phyloP scores from a whole-genome alignment of 1,140 invertebrate genomes.

The Neoseiulus cucumeris region DNA sequence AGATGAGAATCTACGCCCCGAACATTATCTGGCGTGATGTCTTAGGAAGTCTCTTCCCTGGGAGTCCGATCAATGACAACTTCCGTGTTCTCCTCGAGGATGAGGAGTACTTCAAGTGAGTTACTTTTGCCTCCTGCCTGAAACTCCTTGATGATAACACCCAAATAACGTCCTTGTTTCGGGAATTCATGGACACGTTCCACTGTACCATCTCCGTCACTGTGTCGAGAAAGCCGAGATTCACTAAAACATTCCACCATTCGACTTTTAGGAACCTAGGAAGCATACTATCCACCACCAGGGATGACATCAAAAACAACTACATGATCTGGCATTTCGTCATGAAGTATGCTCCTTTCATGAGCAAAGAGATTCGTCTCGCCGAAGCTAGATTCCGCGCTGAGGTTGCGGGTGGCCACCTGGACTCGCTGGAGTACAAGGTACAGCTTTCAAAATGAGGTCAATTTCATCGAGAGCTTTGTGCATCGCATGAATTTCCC shows the following conservation, averaged over 20 bases:
- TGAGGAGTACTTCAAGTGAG: slow-evolving; percentile 5
- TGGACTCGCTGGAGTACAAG: background rate
- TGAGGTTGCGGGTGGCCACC: background rate
- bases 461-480: no score
- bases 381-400: background rate
- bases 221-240: no score
- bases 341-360: background rate
- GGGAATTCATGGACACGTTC: no score
- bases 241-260: no score
- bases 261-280: background rate
- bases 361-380: slow-evolving; percentile 1
- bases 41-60: background rate
- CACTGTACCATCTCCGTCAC: no score
- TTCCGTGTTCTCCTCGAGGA: background rate
- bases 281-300: background rate
- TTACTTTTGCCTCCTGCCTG: background rate
- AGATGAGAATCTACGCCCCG: background rate
- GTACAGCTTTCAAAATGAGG: background rate
- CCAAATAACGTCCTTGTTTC: no score
- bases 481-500: no score
- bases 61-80: background rate
- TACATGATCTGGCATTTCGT: slow-evolving; percentile 8
- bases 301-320: background rate
- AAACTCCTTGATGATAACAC: background rate
- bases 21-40: background rate